A percentile compares a stretch with the other conserved stretches of the same genome.
phyloP scores from a whole-genome alignment of 37 sponge, comb jelly and placozoan species.

The Petrosia ficiformis region DNA sequence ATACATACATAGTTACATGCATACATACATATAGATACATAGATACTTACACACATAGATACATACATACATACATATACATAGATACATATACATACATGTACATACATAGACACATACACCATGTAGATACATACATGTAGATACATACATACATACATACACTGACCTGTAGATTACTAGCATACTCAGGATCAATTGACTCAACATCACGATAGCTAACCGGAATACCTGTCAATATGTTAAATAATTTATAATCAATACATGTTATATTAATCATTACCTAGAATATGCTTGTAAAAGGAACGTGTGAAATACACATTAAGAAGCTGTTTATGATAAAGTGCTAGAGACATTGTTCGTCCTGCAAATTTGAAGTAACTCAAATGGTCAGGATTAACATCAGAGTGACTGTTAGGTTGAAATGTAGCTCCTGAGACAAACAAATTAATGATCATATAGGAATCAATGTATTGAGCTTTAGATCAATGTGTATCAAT shows the following conservation, averaged over 20 bases:
- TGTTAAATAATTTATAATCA: no score
- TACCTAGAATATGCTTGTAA: constrained; percentile 96
- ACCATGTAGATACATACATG: no score
- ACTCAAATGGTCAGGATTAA: constrained; percentile 95
- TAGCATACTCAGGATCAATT: constrained; percentile 96
- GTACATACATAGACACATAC: neutral
- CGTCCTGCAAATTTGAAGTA: constrained; percentile 94
- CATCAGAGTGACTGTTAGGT: constrained; percentile 87
- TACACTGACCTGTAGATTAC: constrained; percentile 60
- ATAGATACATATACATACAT: no score
- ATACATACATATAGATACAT: neutral
- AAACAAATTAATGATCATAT: neutral
- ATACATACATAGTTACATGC: no score
- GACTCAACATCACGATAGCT: constrained; percentile 88
- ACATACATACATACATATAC: no score
- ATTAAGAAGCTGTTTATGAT: constrained; percentile 89
- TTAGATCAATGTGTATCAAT: neutral
- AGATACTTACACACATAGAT: neutral
- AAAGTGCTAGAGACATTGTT: constrained; percentile 86
- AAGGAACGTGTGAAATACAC: constrained; percentile 98
- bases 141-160: neutral
- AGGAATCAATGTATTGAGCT: neutral
- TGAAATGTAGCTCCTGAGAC: constrained; percentile 85
- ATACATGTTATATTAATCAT: neutral
- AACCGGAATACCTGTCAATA: constrained; percentile 67